Base-by-base conservation (phyloP, 2,797 vertebrate species). In the Esox lucius region DNA sequence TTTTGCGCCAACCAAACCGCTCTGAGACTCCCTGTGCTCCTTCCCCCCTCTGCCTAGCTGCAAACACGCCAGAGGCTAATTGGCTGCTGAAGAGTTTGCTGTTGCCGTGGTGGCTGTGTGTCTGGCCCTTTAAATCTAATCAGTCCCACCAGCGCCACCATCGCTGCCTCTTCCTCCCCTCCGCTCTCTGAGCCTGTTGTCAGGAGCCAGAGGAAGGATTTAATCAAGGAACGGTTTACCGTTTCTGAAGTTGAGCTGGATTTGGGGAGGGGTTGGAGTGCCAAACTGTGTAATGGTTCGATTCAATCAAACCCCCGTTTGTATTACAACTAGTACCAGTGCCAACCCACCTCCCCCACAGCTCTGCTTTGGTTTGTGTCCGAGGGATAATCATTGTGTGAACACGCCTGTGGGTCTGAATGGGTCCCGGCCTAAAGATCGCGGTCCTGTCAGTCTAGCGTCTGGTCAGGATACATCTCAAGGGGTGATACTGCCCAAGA, bases 121-220 rank as follows among this genome's bases (percentile, higher is more conserved):
- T 19, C 39, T 61, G 13, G 5, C 64, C 56, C 53, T n/a, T 61
- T 68, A 56, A 61, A 71, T 78, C 19, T 68, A 49, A 81, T 74
- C 73, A 68, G 35, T 75, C 62, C 68, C n/a, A 73, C 76, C 24
- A 78, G 68, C 22, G 12, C 59, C 68, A 16, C 70, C 26, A 72
- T 76, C 28, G 28, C 4, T 0, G 17, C 4, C 0, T 4, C 31
- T 22, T 62, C 4, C 33, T 56, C 5, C 19, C 49, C 16, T 56
- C 49, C 16, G 16, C 48, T 59, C 70, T 39, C 75, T 56, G 69
- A 31, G 66, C 48, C 62, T 13, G 51, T 31, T 35, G 28, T 33
- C 16, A 67, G 65, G 65, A 67, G 7, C 28, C 28, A 56, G 53
- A 56, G 53, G 53, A 56, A 56, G 53, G 19, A 56, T 7, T 56